A percentile compares a stretch with the other conserved stretches of the same genome.
Conservation (phyloP, 1,140 invertebrate species). For the Lasioglossum baleicum region DNA sequence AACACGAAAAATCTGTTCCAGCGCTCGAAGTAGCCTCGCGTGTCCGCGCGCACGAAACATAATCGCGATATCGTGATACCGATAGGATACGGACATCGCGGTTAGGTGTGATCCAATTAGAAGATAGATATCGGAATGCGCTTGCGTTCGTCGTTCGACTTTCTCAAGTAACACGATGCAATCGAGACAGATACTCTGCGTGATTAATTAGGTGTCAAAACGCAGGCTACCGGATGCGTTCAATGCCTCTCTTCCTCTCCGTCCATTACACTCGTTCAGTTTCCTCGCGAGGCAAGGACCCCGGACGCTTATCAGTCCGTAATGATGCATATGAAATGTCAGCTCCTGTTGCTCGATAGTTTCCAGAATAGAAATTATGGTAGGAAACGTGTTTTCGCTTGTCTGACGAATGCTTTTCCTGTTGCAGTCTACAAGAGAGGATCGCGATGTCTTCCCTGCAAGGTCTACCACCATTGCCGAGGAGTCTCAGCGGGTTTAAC, state of each 20-base stretch:
- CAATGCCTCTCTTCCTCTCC: background rate
- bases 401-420: slow-evolving; percentile 10
- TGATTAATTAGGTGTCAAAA: slow-evolving; percentile 30
- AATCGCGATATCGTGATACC: too few relatives aligned
- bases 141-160: slow-evolving; percentile 25
- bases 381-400: too few relatives aligned
- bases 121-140: slow-evolving; percentile 17
- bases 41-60: too few relatives aligned
- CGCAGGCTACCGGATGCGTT: background rate
- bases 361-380: too few relatives aligned
- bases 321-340: too few relatives aligned
- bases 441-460: slow-evolving; percentile 86
- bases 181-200: background rate
- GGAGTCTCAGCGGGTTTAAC: slow-evolving; percentile 90
- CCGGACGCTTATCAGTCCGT: too few relatives aligned
- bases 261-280: background rate
- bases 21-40: too few relatives aligned
- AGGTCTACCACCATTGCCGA: slow-evolving; percentile 90
- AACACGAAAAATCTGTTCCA: too few relatives aligned
- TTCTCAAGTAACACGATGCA: slow-evolving; percentile 35
- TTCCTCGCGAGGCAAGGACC: too few relatives aligned
- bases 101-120: background rate
- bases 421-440: slow-evolving; percentile 80
- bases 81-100: background rate
- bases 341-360: too few relatives aligned